A percentile compares a stretch with the other conserved stretches of the same genome.
phyloP scores from a whole-genome alignment of 2,888 invertebrate species.

The Tenthredo scrophulariae region DNA sequence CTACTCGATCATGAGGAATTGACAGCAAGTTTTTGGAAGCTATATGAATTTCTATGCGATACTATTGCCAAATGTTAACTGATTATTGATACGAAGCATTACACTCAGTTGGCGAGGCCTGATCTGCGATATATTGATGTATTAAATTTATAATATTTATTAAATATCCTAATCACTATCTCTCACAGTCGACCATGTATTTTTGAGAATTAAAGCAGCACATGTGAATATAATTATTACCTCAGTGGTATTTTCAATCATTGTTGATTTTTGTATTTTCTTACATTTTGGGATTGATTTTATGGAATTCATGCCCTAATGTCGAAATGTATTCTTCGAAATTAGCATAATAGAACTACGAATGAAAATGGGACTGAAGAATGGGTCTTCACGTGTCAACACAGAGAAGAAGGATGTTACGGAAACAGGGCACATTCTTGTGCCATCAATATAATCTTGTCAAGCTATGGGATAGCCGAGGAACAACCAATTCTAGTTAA shows the following conservation, averaged over 20 bases:
- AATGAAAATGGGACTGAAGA: slow-evolving; percentile 59
- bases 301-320: not conserved
- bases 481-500: slow-evolving; percentile 59
- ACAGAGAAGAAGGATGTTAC: slow-evolving; percentile 79
- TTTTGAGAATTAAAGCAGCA: not conserved
- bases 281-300: not conserved
- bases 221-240: not conserved
- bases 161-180: not conserved
- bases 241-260: not conserved
- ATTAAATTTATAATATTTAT: not conserved
- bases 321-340: not conserved
- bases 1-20: not conserved
- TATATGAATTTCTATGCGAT: not conserved
- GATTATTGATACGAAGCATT: not conserved
- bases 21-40: not conserved
- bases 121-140: not conserved
- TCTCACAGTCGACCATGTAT: not conserved
- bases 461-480: slow-evolving; percentile 59
- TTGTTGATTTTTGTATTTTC: not conserved
- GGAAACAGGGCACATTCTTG: slow-evolving; percentile 80
- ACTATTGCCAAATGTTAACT: not conserved
- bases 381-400: slow-evolving; percentile 79
- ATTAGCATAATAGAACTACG: not conserved
- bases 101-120: not conserved
- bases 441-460: slow-evolving; percentile 73